Evolutionary conservation across 2,888 invertebrate genomes (phyloP), one percentile per base, ranked within the genome.

Genomic region (Hirtodrosophila trivittata): DNA sequence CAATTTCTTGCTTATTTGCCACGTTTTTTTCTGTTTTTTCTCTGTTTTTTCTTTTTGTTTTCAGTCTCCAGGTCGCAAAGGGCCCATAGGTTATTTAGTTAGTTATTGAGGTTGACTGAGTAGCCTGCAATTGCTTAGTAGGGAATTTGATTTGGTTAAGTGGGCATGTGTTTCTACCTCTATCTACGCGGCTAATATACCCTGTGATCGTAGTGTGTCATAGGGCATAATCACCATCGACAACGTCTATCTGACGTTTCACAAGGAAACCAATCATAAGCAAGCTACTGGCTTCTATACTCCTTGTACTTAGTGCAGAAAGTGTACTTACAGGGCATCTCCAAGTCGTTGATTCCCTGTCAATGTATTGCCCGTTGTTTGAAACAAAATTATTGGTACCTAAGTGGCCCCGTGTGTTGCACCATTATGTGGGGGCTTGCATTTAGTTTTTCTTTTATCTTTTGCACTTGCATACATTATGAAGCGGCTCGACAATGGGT

Each of bases 101-200:
- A 35, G 42, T 43, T 35, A 12, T 39, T 41, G 45, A 5, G 51
- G 54, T 30, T 43, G 67, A 67, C 60, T 57, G 50, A 50, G 38
- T 38, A 55, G 54, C 35, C 50, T 66, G 58, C 71, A 67, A 76
- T 85, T 85, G 71, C 75, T 78, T 70, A 66, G 75, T 70, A 62
- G 66, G 37, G 63, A 83, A 83, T 86, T 86, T 66, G 86, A 83
- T 86, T 83, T 86, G 82, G 81, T 83, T 83, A 82, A 83, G 82
- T 86, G 86, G 80, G 68, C 65, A 67, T 64, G 38, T 32, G 39
- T 50, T 58, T 9, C n/a, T n/a, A n/a, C n/a, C n/a, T n/a, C n/a
- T n/a, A n/a, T n/a, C n/a, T 6, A 25, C 56, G 37, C 30, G 10
- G 41, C 41, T 47, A 16, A 28, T 28, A 28, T 28, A 28, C 28